Percentiles rank a stretch among this genome's conserved stretches.
Evolutionary conservation across 2,797 vertebrate species (phyloP).

Genomic region (Sebastes itinus): DNA sequence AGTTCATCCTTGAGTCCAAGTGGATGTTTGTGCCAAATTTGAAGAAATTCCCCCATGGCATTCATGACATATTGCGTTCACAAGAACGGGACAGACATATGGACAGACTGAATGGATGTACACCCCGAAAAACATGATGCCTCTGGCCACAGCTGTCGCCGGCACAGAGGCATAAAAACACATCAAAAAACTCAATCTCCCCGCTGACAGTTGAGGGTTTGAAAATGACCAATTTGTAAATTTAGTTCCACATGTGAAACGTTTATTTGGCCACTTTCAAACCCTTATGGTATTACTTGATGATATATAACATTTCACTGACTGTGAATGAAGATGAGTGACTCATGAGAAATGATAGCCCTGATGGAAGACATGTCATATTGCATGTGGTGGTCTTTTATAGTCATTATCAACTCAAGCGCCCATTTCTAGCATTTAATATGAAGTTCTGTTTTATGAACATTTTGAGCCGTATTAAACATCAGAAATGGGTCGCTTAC

Average conservation of each 20-base stretch:
- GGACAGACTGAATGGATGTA: not conserved
- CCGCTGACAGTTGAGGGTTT: not conserved
- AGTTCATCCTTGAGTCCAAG: not conserved
- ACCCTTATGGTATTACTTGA: constrained; percentile 4
- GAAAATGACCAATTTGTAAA: not conserved
- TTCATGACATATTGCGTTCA: no score
- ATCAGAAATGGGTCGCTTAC: not conserved
- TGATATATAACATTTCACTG: not conserved
- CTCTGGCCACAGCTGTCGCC: not conserved
- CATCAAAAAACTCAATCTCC: not conserved
- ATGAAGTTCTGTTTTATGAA: not conserved
- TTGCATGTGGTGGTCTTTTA: not conserved
- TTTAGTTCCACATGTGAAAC: not conserved
- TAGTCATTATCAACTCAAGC: not conserved
- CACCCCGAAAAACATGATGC: not conserved
- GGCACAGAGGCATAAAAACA: not conserved
- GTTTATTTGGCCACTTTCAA: not conserved
- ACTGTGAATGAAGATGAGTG: constrained; percentile 21
- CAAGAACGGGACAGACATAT: no score
- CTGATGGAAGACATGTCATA: not conserved
- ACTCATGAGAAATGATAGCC: constrained; percentile 11
- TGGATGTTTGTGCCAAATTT: not conserved
- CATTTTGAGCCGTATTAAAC: not conserved
- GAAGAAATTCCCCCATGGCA: not conserved
- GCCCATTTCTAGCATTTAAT: not conserved